Evolutionary conservation across 2,888 invertebrate species (phyloP), one percentile per base, ranked within the genome.

Genomic region (Yponomeuta evonymella): DNA sequence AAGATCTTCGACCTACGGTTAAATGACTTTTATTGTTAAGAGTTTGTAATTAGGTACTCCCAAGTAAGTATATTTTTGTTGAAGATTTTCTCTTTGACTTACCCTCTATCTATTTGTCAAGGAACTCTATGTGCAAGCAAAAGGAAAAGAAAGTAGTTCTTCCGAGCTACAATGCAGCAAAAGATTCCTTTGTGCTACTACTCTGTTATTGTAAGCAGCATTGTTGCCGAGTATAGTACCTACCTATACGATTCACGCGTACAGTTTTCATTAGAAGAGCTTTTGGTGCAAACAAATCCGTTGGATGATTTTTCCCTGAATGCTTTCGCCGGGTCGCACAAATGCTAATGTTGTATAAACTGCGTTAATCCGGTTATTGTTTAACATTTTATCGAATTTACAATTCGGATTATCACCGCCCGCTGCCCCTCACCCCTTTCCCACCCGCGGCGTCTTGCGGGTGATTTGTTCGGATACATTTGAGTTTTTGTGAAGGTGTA

Each of bases 1-100:
- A 85, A 85, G 88, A 87, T 87, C 89, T 89, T 86, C 77, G 78
- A 79, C 77, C 77, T 78, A 80, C 85, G 84, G 86, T 83, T 86
- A 79, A 83, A 83, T 80, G 83, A 81, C 83, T 84, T 82, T 62
- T n/a, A 70, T 84, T 83, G 85, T 85, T 74, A 71, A 58, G 51
- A 58, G 51, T 58, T 58, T 58, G 15, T 58, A 58, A 15, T 58
- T 58, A 58, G 51, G 15, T 58, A 15, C 15, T 15, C 15, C 51
- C 1, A 58, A 15, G 15, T 15, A 58, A 3, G 15, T 58, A 58
- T 15, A 15, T 15, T 58, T 58, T 2, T 15, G 12, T 58, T 58
- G 2, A 58, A 12, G 51, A 1, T 15, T 15, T 58, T 58, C 12
- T 51, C 10, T 51, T 51, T 51, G 12, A 12, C 2, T 12, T 51